These are phyloP conservation scores for Reinhardtius hippoglossoides DNA, from an alignment of 2,113 vertebrate species.

Conservation along the genomic window DNA sequence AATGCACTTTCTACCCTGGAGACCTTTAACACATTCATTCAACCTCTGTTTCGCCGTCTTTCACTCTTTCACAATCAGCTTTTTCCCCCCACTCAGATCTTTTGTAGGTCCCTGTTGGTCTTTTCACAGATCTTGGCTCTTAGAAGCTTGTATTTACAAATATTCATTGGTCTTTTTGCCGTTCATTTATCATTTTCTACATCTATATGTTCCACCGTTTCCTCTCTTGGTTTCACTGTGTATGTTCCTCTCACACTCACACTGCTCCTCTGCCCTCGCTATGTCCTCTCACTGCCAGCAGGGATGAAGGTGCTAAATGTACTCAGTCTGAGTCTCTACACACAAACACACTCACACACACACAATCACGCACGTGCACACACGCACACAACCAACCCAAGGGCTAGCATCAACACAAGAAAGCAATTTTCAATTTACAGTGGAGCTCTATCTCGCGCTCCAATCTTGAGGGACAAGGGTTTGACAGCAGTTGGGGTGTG, in stretches of 20 bases:
- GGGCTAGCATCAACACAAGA: constrained; percentile 74
- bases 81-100: background rate
- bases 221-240: background rate
- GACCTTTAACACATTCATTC: constrained; percentile 44
- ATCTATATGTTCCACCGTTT: no score
- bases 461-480: constrained; percentile 59
- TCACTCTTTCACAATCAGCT: constrained; percentile 25
- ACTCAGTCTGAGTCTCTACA: constrained; percentile 32
- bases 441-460: constrained; percentile 72
- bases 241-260: constrained; percentile 36
- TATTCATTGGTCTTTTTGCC: constrained; percentile 6
- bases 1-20: constrained; percentile 60
- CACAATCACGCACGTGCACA: constrained; percentile 19
- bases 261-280: constrained; percentile 45
- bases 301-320: constrained; percentile 67
- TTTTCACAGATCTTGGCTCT: background rate
- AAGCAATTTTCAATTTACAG: constrained; percentile 86
- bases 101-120: background rate
- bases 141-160: background rate
- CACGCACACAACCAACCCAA: constrained; percentile 41
- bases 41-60: constrained; percentile 21
- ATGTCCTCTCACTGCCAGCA: constrained; percentile 54
- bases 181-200: background rate
- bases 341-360: constrained; percentile 34
- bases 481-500: constrained; percentile 55